phyloP scores from a whole-genome alignment of 2,888 invertebrate species.

The Tenthredo livida region DNA sequence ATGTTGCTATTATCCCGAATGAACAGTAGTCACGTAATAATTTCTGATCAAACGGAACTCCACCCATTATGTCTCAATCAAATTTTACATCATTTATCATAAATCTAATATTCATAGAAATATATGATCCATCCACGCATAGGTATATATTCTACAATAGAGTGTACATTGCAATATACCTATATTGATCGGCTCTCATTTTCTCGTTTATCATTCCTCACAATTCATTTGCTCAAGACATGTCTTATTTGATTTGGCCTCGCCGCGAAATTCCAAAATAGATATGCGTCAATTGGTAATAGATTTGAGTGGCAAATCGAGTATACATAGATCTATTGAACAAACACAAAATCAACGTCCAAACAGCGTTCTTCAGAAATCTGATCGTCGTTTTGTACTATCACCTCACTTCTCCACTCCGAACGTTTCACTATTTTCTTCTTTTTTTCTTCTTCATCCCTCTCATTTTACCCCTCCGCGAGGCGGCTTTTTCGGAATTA shows the following conservation, averaged over 20 bases:
- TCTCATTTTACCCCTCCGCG: slow-evolving; percentile 35
- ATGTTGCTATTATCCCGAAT: slow-evolving; percentile 31
- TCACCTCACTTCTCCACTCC: not conserved
- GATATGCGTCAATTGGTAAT: not conserved
- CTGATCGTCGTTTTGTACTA: not conserved
- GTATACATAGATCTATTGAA: not conserved
- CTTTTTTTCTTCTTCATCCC: slow-evolving; percentile 24
- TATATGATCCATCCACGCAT: not conserved
- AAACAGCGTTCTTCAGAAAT: not conserved
- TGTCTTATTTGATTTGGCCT: not conserved
- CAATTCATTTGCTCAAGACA: not conserved
- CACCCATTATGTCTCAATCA: not conserved
- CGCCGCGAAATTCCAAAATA: not conserved
- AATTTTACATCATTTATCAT: not conserved
- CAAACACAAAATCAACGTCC: not conserved
- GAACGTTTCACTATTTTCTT: slow-evolving; percentile 32
- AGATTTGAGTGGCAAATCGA: not conserved
- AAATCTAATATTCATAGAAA: not conserved
- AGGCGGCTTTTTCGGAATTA: slow-evolving; percentile 63
- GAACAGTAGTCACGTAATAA: not conserved
- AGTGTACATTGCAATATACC: not conserved
- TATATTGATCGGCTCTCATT: not conserved
- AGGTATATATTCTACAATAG: not conserved
- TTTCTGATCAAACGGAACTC: not conserved
- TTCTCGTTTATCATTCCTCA: not conserved